Percentiles rank a stretch among this genome's conserved stretches.
phyloP scores from a whole-genome alignment of 2,888 invertebrate species.

The Dysmachus trigonus region DNA sequence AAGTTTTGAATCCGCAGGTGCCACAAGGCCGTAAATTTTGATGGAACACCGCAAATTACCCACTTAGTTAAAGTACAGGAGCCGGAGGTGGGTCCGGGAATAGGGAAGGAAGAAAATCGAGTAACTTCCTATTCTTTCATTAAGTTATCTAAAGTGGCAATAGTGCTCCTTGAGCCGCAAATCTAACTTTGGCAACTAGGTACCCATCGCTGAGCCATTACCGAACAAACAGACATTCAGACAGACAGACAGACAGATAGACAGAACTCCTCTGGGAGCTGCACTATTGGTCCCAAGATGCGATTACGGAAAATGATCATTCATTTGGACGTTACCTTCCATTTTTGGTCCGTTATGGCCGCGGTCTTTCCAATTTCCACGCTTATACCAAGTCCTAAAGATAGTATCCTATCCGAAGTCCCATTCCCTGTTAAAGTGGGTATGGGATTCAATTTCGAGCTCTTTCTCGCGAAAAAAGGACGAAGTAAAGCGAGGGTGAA shows the following conservation, averaged over 20 bases:
- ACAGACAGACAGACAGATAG: neutral
- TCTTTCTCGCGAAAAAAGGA: neutral
- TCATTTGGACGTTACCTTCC: neutral
- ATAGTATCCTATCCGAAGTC: neutral
- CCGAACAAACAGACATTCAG: neutral
- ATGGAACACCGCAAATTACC: constrained; percentile 47
- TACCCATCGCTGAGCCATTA: neutral
- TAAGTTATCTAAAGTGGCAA: neutral
- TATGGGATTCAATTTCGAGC: neutral
- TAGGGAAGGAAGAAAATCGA: neutral
- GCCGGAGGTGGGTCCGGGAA: neutral
- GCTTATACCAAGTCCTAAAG: neutral
- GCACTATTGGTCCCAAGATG: neutral
- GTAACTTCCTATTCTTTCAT: neutral
- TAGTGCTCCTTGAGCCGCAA: neutral
- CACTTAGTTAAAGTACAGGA: neutral
- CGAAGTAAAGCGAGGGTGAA: neutral
- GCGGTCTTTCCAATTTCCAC: constrained; percentile 7
- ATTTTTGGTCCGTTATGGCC: neutral
- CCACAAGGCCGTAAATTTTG: constrained; percentile 48
- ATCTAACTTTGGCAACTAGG: neutral
- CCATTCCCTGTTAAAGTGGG: neutral
- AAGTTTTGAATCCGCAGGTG: constrained; percentile 48
- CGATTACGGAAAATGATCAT: constrained; percentile 22
- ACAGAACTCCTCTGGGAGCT: neutral